Percentiles rank a stretch among this genome's conserved stretches.
Conservation (phyloP, 1,140 invertebrate genomes). For the Diploscapter pachys region DNA sequence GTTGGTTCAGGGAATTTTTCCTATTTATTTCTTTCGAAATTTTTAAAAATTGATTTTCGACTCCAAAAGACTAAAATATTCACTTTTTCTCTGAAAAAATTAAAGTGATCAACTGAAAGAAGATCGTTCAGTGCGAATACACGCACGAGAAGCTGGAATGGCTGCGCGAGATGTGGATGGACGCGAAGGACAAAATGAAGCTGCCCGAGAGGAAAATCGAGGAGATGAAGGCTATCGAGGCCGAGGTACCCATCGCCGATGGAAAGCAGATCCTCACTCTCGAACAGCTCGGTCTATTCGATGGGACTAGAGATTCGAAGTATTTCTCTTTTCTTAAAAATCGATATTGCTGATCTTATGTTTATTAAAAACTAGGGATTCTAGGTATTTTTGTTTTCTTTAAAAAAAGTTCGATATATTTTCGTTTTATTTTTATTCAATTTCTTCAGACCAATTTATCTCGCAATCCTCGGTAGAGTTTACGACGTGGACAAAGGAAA, state of each 20-base stretch:
- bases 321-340: neutral
- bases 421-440: neutral
- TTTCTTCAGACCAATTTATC: constrained; percentile 63
- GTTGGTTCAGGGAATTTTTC: constrained; percentile 64
- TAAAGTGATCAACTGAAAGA: no score
- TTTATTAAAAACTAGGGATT: no score
- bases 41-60: constrained; percentile 28
- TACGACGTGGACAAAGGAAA: constrained; percentile 75
- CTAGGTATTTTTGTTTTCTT: no score
- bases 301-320: constrained; percentile 51
- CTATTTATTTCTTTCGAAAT: constrained; percentile 6
- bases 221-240: constrained; percentile 24
- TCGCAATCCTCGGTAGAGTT: constrained; percentile 76
- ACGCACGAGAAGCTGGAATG: constrained; percentile 11
- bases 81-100: no score
- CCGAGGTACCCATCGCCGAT: constrained; percentile 18
- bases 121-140: constrained; percentile 10
- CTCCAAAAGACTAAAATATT: neutral
- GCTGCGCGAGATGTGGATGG: constrained; percentile 2
- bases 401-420: no score
- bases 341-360: no score
- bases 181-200: constrained; percentile 14
- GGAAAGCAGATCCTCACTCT: constrained; percentile 45
- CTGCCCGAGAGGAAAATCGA: constrained; percentile 5
- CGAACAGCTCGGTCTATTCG: constrained; percentile 55